Base-by-base conservation (phyloP, 2,888 invertebrate genomes). In the Volucella zonaria region DNA sequence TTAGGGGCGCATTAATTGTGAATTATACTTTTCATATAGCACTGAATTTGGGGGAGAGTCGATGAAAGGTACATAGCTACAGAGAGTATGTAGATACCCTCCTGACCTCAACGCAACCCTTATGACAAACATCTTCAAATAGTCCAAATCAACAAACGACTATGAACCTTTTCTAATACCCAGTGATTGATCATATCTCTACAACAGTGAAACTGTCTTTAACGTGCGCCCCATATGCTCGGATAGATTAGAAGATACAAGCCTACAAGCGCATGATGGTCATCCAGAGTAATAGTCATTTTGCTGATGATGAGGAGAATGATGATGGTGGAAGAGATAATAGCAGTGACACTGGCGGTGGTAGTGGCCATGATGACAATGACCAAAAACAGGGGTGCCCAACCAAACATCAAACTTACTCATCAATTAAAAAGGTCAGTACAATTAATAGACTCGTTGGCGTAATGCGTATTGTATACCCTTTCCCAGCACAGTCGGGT, bases 121-220 rank as follows among this genome's bases (percentile, higher is more conserved):
- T 83, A 76, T 74, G 15, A 38, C 68, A 61, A 49, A 43, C 56
- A 52, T 62, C 49, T 73, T 56, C 31, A 31, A 31, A 31, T 31
- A 31, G 31, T 31, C 31, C 1, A 31, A 43, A 71, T 8, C 40
- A 18, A 52, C 56, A 71, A 43, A 31, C 43, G 43, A 56, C 3
- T 61, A 14, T 62, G 59, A 40, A 38, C 49, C 15, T 40, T 61
- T 14, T 67, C 71, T 73, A 85, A 85, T 85, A 61, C 74, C 40
- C 73, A 62, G 73, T 81, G 85, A 85, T 85, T 85, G 85, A 85
- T 85, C 85, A 80, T 73, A 80, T 80, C 71, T 85, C 58, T 76
- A 80, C 62, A 71, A 51, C 56, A 71, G 61, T 52, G 38, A 67
- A 61, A 52, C 47, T 45, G 38, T 54, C 61, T 47, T 40, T 45